phyloP scores from a whole-genome alignment of 2,888 invertebrate species.

The Eristalinus aeneus region DNA sequence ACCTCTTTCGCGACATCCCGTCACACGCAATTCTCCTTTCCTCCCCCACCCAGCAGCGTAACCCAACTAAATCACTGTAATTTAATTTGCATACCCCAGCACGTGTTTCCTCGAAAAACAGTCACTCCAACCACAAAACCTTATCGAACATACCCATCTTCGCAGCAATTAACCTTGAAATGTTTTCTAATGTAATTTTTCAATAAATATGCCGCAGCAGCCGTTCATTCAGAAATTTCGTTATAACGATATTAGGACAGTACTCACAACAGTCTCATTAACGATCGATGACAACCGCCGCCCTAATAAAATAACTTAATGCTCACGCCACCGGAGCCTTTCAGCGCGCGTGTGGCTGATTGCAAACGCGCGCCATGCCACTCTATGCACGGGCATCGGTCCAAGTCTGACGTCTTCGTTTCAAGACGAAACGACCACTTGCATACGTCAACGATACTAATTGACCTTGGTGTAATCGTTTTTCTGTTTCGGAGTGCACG shows the following conservation, averaged over 20 bases:
- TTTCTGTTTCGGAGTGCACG: neutral
- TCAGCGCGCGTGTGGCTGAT: conserved; percentile 6
- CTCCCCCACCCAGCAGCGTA: neutral
- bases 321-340: conserved; percentile 19
- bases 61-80: neutral
- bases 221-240: conserved; percentile 25
- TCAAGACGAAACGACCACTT: conserved; percentile 4
- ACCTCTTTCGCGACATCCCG: neutral
- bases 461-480: conserved; percentile 56
- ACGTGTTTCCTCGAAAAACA: conserved; percentile 21
- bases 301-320: conserved; percentile 45
- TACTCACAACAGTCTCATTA: conserved; percentile 46
- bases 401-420: conserved; percentile 17
- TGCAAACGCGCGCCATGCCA: neutral
- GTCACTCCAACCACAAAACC: conserved; percentile 1
- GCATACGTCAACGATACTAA: conserved; percentile 38
- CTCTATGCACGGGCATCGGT: neutral
- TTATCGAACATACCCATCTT: conserved; percentile 13
- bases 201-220: conserved; percentile 33
- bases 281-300: conserved; percentile 44
- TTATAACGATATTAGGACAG: conserved; percentile 26
- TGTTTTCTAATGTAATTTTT: conserved; percentile 35
- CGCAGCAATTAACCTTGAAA: conserved; percentile 41
- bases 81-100: conserved; percentile 36
- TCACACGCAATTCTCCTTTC: too few relatives aligned